These are phyloP conservation scores for Drosophila arizonae DNA, from an alignment of 1,140 invertebrate species.

Conservation along the genomic window DNA sequence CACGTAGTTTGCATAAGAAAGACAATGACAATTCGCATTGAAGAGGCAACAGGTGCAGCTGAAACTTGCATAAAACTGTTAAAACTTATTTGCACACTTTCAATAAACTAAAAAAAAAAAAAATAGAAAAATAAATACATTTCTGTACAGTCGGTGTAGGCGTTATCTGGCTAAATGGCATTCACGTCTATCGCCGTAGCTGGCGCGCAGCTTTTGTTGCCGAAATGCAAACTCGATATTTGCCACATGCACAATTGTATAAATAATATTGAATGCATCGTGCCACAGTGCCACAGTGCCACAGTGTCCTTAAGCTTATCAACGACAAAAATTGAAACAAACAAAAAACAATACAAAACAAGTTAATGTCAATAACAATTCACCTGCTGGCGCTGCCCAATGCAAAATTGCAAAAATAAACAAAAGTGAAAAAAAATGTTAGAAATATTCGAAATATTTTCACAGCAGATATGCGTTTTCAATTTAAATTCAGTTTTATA, in stretches of 20 bases:
- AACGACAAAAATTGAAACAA: constrained; percentile 33
- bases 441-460: constrained; percentile 28
- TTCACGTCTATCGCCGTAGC: constrained; percentile 24
- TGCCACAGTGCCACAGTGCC: constrained; percentile 16
- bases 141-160: constrained; percentile 21
- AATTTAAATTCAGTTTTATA: neutral
- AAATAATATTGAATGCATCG: constrained; percentile 61
- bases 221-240: constrained; percentile 67
- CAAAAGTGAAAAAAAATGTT: neutral
- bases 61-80: neutral
- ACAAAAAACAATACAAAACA: constrained; percentile 43
- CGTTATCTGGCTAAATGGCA: constrained; percentile 7
- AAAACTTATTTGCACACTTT: neutral
- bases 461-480: neutral
- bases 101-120: no score
- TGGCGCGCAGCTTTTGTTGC: constrained; percentile 35
- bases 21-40: constrained; percentile 37
- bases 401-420: constrained; percentile 18
- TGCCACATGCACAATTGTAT: constrained; percentile 69
- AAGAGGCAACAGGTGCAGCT: constrained; percentile 57
- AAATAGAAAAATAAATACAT: neutral
- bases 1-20: constrained; percentile 36
- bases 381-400: constrained; percentile 24
- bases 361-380: constrained; percentile 45
- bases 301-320: constrained; percentile 16